phyloP scores from a whole-genome alignment of 2,113 vertebrate genomes.

The Rhizomys pruinosus region DNA sequence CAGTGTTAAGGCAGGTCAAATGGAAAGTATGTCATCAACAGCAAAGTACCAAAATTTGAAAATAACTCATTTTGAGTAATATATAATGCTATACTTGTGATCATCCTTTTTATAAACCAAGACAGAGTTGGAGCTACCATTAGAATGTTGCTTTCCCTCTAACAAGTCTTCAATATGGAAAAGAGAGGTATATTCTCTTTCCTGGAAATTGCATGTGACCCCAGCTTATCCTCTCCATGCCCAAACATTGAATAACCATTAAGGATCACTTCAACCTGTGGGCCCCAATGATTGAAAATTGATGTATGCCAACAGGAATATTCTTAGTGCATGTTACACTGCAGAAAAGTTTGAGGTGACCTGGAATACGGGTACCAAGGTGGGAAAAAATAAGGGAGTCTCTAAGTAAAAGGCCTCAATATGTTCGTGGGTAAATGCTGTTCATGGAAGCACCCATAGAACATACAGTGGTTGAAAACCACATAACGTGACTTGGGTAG shows the following conservation, averaged over 20 bases:
- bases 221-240: background rate
- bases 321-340: background rate
- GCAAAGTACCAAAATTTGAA: background rate
- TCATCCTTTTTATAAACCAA: slow-evolving; percentile 26
- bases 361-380: background rate
- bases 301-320: background rate
- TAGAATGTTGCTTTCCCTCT: background rate
- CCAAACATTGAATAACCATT: background rate
- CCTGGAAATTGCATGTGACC: background rate
- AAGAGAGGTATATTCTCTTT: background rate
- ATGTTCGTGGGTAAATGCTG: background rate
- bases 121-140: background rate
- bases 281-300: background rate
- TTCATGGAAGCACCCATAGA: background rate
- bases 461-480: background rate
- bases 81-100: background rate
- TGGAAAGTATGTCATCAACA: background rate
- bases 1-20: background rate
- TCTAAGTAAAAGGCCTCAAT: background rate
- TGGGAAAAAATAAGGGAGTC: background rate
- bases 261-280: background rate
- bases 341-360: background rate
- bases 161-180: background rate
- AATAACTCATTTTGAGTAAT: slow-evolving; percentile 12
- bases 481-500: background rate